Percentiles rank a stretch among this genome's conserved stretches.
Conservation (phyloP, 2,888 invertebrate genomes). For the Galerucella nymphaeae region DNA sequence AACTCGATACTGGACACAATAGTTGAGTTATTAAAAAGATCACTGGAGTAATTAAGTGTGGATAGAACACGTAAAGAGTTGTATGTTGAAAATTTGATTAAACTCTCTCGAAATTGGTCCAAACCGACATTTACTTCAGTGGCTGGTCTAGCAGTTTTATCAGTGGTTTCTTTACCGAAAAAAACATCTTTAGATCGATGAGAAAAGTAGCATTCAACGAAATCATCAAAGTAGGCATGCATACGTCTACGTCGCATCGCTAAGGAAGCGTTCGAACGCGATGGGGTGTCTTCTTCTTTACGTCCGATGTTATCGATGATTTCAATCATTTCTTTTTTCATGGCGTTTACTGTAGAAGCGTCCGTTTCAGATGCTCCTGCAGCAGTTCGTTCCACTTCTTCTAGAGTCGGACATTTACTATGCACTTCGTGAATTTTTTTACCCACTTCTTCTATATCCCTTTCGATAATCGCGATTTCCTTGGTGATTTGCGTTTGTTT, state of each 20-base stretch:
- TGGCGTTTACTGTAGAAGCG: constrained; percentile 67
- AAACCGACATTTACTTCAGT: constrained; percentile 67
- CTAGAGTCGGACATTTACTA: constrained; percentile 69
- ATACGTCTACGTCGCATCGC: constrained; percentile 79
- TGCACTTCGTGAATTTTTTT: constrained; percentile 71
- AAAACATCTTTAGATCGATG: constrained; percentile 79
- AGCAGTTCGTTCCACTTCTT: constrained; percentile 67
- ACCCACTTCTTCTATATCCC: constrained; percentile 79
- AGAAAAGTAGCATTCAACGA: constrained; percentile 87
- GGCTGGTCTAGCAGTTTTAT: constrained; percentile 54
- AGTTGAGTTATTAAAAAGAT: constrained; percentile 87
- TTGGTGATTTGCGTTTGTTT: constrained; percentile 73
- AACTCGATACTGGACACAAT: constrained; percentile 94
- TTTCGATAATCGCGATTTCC: constrained; percentile 81
- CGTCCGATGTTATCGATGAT: constrained; percentile 68
- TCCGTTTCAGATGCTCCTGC: constrained; percentile 63
- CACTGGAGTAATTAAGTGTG: constrained; percentile 89
- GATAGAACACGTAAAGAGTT: constrained; percentile 83
- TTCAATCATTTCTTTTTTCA: constrained; percentile 70
- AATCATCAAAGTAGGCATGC: constrained; percentile 89
- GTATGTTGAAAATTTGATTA: constrained; percentile 87
- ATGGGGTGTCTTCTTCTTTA: constrained; percentile 45
- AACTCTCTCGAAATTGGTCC: constrained; percentile 84
- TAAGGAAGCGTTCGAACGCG: constrained; percentile 60
- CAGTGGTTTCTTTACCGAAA: constrained; percentile 67